Evolutionary conservation across 2,113 vertebrate species (phyloP), one percentile per base, ranked within the genome.

Genomic region (Hemicordylus capensis): DNA sequence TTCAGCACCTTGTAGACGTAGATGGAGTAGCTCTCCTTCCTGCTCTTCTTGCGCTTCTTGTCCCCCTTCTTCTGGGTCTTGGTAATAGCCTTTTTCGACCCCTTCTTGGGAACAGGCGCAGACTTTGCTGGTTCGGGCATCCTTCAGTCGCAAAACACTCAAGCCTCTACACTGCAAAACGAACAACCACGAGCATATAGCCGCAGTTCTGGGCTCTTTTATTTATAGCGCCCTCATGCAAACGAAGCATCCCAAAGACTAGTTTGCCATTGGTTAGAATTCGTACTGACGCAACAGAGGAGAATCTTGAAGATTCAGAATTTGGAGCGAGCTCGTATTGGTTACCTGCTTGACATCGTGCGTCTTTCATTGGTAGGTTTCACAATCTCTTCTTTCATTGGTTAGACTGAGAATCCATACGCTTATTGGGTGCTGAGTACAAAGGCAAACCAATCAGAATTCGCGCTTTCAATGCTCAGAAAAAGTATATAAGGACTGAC

Each of bases 1-100:
- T 97, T 95, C n/a, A 97, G 97, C 22, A 97, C 98, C 1, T 97
- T 97, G 51, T 82, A 82, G 6, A 82, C 80, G 1, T 82, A 82
- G 69, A 83, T 83, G 6, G 97, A 97, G 95, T 98, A 98, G 0
- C 97, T 97, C 95, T 98, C 98, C 0, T 97, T 97, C 1, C 98
- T 97, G 72, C 95, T 95, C 90, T 98, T 98, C 1, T 94, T 96
- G 85, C 97, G 97, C 10, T 96, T 96, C 58, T 98, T 98, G 0
- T 97, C 98, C 89, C 81, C 81, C 2, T 83, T 83, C 39, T 83
- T 83, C 81, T 83, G 81, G 0, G 81, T 83, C 67, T 83, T 83
- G 26, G 69, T 83, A 39, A 83, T 74, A 6, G 81, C 81, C 3
- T 83, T 83, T 31, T 83, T 83, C 2, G 81, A 83, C 5, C 81